These are phyloP conservation scores for Cochlearius cochlearius DNA, from an alignment of 2,113 vertebrate species.

Conservation along the genomic window DNA sequence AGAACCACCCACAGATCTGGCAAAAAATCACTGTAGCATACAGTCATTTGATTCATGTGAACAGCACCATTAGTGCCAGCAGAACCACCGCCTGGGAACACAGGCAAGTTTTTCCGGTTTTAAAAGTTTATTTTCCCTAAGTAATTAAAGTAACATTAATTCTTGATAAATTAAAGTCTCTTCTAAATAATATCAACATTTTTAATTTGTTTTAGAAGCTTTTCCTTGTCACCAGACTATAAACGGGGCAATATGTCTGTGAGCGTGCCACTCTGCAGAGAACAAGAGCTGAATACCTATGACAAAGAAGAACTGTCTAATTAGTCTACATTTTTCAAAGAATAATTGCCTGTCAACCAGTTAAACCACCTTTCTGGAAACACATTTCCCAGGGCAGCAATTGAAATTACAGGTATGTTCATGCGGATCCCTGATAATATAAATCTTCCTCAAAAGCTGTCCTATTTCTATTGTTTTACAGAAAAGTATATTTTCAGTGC, in stretches of 20 bases:
- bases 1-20: neutral
- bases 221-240: neutral
- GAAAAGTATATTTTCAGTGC: slow-evolving; percentile 23
- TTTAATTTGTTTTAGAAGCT: slow-evolving; percentile 21
- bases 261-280: neutral
- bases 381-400: slow-evolving; percentile 31
- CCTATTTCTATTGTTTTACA: slow-evolving; percentile 24
- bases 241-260: neutral
- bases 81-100: neutral
- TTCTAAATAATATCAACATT: neutral
- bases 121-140: neutral
- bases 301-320: slow-evolving; percentile 52
- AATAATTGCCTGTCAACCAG: slow-evolving; percentile 51
- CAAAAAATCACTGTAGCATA: neutral
- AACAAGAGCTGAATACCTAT: slow-evolving; percentile 25
- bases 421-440: slow-evolving; percentile 22
- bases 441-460: slow-evolving; percentile 50
- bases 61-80: neutral
- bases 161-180: neutral
- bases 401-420: slow-evolving; percentile 57
- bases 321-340: slow-evolving; percentile 51
- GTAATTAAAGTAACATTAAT: slow-evolving; percentile 28
- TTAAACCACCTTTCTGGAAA: slow-evolving; percentile 61
- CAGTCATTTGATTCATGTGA: neutral
- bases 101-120: neutral